Base-by-base conservation (phyloP, 2,888 invertebrate genomes). In the Cantharis flavilabris region DNA sequence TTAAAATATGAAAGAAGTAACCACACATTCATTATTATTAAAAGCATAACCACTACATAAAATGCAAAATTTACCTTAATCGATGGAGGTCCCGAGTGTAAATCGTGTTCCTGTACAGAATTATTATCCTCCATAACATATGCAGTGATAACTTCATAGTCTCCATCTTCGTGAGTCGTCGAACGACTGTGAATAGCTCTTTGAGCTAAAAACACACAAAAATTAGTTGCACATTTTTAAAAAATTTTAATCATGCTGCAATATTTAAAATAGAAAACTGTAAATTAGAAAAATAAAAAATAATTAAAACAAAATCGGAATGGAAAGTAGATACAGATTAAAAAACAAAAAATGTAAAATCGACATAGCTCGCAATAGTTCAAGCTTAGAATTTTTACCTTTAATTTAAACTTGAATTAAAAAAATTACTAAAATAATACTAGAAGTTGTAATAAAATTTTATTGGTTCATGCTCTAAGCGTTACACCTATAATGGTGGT, bases 41-140 rank as follows among this genome's bases (percentile, higher is more conserved):
- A 49, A 49, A 49, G 49, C 49, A 49, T 49, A 49, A 49, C 49
- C n/a, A 23, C 18, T 67, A 64, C 20, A 0, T n/a, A n/a, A 30
- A 69, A 26, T 16, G n/a, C 2, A 49, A 65, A 71, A 80, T 87
- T 88, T 90, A 96, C 96, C 95, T 96, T 96, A 82, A 96, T 94
- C 10, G 96, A 96, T 7, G 96, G 94, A 49, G 94, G 93, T 23
- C 93, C 93, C 16, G 93, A 93, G 81, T 92, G 92, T 16, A 95
- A 93, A 85, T 96, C 95, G 86, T 95, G 92, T 85, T 96, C 96
- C 78, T 86, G 87, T 82, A 96, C 89, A 0, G 96, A 95, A 90
- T 96, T 96, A 86, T 94, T 95, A 87, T 96, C 96, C 86, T 96
- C 96, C 84, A 96, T 95, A 80, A 96, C 95, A 86, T 88, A 89